Evolutionary conservation across 1,140 invertebrate species (phyloP), one percentile per base, ranked within the genome.

Genomic region (Hypsibius dujardini): DNA sequence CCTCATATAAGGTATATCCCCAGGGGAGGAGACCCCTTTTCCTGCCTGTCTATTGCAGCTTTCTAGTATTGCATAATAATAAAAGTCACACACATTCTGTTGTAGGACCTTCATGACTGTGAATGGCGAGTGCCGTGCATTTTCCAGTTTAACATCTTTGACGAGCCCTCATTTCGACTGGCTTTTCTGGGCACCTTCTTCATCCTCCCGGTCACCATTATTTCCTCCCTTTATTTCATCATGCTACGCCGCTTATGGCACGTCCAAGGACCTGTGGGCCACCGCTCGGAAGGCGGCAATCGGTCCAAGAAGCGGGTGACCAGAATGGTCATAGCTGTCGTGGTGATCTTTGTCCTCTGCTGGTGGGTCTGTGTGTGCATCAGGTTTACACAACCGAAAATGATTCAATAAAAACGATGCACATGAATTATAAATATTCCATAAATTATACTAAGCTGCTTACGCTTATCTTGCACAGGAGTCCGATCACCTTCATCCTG

Each of bases 341-440:
- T 96, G 0, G 86, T 90, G 42, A 92, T 93, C 47, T 96, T 96
- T 79, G 92, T 92, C 7, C 82, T 94, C 47, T 95, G 92, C 80
- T 97, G 94, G 94, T 87, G 89, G 75, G 28, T 28, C 28, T 28
- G 28, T 28, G 28, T 28, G 28, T 28, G 28, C 28, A 28, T 56
- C n/a, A 56, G n/a, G n/a, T 56, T 56, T 56, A 7, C 7, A 56
- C 7, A n/a, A 56, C n/a, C n/a, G 7, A 7, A 56, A 56, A 56
- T 12, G 50, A 12, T 7, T 56, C 50, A 56, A 12, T 56, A 56
- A 56, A 12, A 56, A 56, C 7, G 7, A 56, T 56, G n/a, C 50
- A 56, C 7, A 56, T 7, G 7, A 12, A 56, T 28, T 56, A 56
- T 56, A 56, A 56, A 12, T 56, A 12, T 56, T 12, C 50, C 50